These are phyloP conservation scores for Drosophila watanabei DNA, from an alignment of 1,140 invertebrate genomes.

Conservation along the genomic window DNA sequence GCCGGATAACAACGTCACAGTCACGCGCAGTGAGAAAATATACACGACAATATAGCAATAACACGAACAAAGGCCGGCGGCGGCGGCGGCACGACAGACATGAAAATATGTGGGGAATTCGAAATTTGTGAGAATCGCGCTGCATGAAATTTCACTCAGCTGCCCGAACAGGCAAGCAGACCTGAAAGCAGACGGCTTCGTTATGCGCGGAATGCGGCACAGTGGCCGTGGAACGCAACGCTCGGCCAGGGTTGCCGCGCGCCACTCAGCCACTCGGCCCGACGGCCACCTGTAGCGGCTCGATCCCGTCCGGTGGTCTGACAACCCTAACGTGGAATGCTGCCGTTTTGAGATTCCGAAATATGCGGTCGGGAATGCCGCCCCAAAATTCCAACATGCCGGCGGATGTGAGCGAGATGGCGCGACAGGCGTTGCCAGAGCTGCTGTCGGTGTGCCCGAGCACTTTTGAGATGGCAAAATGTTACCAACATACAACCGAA, in stretches of 20 bases:
- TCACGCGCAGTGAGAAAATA: slow-evolving; percentile 29
- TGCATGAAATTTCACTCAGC: slow-evolving; percentile 84
- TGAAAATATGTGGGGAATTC: slow-evolving; percentile 80
- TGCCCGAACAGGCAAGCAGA: slow-evolving; percentile 77
- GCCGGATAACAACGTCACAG: slow-evolving; percentile 7
- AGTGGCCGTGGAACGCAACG: slow-evolving; percentile 49
- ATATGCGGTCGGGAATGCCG: slow-evolving; percentile 50
- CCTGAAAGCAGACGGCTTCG: slow-evolving; percentile 69
- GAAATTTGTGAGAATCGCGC: slow-evolving; percentile 82
- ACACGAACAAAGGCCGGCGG: slow-evolving; percentile 39
- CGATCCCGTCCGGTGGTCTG: slow-evolving; percentile 27
- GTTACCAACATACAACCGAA: slow-evolving; percentile 83
- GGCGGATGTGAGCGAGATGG: slow-evolving; percentile 35
- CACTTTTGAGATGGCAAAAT: slow-evolving; percentile 62
- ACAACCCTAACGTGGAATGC: slow-evolving; percentile 36
- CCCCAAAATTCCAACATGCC: slow-evolving; percentile 38
- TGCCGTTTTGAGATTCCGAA: slow-evolving; percentile 31
- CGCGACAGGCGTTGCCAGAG: slow-evolving; percentile 69
- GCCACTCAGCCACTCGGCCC: not conserved
- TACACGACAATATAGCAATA: slow-evolving; percentile 25
- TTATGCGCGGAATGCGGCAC: slow-evolving; percentile 73
- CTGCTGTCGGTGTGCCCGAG: slow-evolving; percentile 31
- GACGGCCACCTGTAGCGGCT: slow-evolving; percentile 30
- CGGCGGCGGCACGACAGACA: slow-evolving; percentile 62
- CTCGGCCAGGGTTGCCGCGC: slow-evolving; percentile 31